Evolutionary conservation across 2,797 vertebrate genomes (phyloP), one percentile per base, ranked within the genome.

Genomic region (Platyrinchus mystaceus): DNA sequence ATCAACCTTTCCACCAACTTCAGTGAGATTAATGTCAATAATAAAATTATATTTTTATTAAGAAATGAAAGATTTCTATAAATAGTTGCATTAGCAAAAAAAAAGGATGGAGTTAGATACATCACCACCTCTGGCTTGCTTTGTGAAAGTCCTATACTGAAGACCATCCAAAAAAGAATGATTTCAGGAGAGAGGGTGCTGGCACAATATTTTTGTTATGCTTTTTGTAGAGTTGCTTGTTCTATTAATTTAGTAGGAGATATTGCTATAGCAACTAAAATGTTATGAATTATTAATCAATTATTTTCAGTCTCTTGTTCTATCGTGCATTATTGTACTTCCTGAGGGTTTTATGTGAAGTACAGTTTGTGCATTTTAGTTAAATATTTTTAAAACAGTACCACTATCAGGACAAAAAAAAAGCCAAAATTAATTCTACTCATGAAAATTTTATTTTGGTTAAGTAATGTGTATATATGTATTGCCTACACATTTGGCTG

Each of bases 391-490:
- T 86, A 62, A 93, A 93, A 47, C 37, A 75, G 18, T 63, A 73
- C 94, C 23, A 66, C 5, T 55, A 59, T 53, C 59, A 86, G 77
- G 76, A 82, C 60, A 43, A 43, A 43, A 59, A 89, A 88, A 47
- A 82, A 83, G 67, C 36, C 76, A 96, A 93, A 96, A 89, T 84
- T 93, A 89, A 94, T 92, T 95, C 50, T 84, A 55, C 79, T 94
- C 66, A 78, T 87, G 60, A 95, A 93, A 92, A 68, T 69, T 94
- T 86, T 95, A 93, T 91, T 96, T 96, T 94, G 69, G 24, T 86
- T 82, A 89, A 93, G 82, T 91, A 95, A 93, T 63, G 15, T 76
- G 87, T 79, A 66, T 86, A 78, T 70, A 82, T 41, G 47, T 52
- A 76, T 82, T 12, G 14, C 77, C 70, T 90, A 59, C 87, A 76